Evolutionary conservation across 2,888 invertebrate species (phyloP), one percentile per base, ranked within the genome.

Genomic region (Pristionchus entomophagus): DNA sequence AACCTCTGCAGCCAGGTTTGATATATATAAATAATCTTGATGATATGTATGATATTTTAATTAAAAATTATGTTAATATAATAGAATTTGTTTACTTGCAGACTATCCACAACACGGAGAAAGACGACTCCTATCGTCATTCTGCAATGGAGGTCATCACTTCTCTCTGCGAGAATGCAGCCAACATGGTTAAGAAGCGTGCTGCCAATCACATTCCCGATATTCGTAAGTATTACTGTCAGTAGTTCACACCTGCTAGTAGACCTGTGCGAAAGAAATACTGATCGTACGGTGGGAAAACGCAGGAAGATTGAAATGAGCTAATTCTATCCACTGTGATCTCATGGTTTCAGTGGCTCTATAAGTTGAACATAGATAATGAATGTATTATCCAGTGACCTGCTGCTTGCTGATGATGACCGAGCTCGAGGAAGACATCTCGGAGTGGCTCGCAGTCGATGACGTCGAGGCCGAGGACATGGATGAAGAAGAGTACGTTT

Each of bases 111-210:
- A 93, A 95, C 90, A 90, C 90, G 6, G 93, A 94, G 45, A 90
- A 94, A 77, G 93, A 93, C 45, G 95, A 95, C 85, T 91, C 96
- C 87, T 97, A 97, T 96, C 95, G 97, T 38, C 97, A 98, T 94
- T 95, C 98, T 87, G 96, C 97, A 0, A 95, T 99, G 56, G 99
- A 99, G 78, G 96, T 97, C 19, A 96, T 97, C 88, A 95, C 95
- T 10, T 96, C 96, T 0, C 94, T 97, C 88, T 96, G 98, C 73
- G 99, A 99, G 95, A 97, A 97, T 49, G 97, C 98, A 10, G 97
- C 99, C 0, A 97, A 97, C 4, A 98, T 98, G 96, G 96, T 99
- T 62, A 96, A 99, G 86, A 99, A 98, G 94, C 96, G 96, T 89
- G 97, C 97, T 22, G 96, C 96, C 49, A 96, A 96, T 93, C 97